phyloP scores from a whole-genome alignment of 2,113 vertebrate genomes.

The Mobula hypostoma region DNA sequence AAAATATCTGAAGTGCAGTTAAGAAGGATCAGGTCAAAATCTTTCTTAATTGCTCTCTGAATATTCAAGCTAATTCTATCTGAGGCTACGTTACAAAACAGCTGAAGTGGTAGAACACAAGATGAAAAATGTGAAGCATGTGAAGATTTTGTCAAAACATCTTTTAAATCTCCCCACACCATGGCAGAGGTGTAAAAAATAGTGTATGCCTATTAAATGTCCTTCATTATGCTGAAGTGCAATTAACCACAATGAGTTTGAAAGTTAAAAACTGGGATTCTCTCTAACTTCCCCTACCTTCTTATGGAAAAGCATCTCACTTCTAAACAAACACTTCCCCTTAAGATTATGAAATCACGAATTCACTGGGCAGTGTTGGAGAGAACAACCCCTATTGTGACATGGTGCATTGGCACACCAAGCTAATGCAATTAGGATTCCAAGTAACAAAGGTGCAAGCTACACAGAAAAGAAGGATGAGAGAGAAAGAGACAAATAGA shows the following conservation, averaged over 20 bases:
- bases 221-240: not conserved
- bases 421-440: conserved; percentile 25
- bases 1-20: not conserved
- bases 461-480: not conserved
- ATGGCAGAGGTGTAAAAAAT: not conserved
- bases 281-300: not conserved
- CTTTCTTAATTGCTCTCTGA: not conserved
- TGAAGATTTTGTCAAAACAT: not conserved
- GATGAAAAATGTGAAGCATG: not conserved
- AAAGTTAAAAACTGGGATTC: not conserved
- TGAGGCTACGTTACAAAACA: not conserved
- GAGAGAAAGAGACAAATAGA: not conserved
- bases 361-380: not conserved
- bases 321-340: not conserved
- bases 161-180: not conserved
- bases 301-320: not conserved
- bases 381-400: conserved; percentile 15
- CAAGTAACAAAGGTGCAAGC: conserved; percentile 15
- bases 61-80: not conserved
- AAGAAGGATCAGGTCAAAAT: not conserved
- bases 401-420: not conserved
- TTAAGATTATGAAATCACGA: conserved; percentile 14
- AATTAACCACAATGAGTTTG: conserved; percentile 17
- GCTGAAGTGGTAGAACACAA: not conserved
- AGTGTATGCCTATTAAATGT: not conserved